Evolutionary conservation across 2,113 vertebrate genomes (phyloP).

Genomic region (Clupea harengus): DNA sequence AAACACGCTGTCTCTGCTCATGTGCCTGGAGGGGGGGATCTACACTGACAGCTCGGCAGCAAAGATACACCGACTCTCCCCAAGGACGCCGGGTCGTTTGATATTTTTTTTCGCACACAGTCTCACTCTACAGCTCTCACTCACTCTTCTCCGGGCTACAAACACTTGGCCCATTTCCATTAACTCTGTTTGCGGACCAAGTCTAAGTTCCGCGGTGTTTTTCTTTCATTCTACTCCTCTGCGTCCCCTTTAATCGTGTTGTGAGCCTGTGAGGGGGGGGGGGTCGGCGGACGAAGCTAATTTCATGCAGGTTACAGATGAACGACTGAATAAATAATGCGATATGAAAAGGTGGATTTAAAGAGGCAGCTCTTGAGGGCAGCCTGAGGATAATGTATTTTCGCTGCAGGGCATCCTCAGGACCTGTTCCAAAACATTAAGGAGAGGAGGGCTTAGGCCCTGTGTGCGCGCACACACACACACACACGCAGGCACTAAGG

Average conservation of each 20-base stretch:
- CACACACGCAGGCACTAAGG: neutral
- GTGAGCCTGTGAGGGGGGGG: neutral
- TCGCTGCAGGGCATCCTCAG: conserved; percentile 60
- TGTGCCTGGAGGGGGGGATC: neutral
- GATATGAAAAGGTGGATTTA: conserved; percentile 61
- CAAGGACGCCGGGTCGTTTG: neutral
- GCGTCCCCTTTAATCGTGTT: neutral
- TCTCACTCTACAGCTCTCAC: conserved; percentile 9
- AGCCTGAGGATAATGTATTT: conserved; percentile 66
- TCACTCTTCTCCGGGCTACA: neutral
- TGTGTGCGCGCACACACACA: neutral
- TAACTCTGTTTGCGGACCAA: conserved; percentile 45
- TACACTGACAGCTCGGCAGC: neutral
- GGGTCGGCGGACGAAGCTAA: conserved; percentile 60
- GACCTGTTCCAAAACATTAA: conserved; percentile 60
- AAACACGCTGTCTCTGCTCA: conserved; percentile 24
- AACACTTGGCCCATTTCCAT: conserved; percentile 15
- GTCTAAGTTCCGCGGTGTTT: conserved; percentile 21
- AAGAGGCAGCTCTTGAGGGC: conserved; percentile 54
- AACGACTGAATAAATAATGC: conserved; percentile 67
- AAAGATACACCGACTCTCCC: neutral
- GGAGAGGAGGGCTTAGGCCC: conserved; percentile 9
- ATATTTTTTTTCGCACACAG: neutral
- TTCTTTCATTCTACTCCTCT: conserved; percentile 30
- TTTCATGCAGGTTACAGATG: conserved; percentile 69